Percentiles rank a stretch among this genome's conserved stretches.
Evolutionary conservation across 2,113 vertebrate genomes (phyloP).

Genomic region (Caracal caracal): DNA sequence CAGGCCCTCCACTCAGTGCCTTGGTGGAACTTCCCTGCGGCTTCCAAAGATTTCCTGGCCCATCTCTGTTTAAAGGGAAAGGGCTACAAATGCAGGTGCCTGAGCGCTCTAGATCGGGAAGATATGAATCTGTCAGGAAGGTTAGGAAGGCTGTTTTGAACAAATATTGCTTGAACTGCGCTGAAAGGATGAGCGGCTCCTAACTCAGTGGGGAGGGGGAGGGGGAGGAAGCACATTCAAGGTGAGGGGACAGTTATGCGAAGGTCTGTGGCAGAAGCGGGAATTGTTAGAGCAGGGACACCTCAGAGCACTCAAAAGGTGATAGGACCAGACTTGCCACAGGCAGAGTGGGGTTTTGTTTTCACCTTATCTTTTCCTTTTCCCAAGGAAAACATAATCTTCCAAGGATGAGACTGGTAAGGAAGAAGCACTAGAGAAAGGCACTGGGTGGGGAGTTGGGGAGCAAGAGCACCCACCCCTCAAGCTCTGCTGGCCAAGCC

Average conservation of each 20-base stretch:
- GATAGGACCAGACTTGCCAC: neutral
- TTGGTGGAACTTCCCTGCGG: neutral
- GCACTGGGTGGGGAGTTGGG: accelerated
- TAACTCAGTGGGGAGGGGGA: neutral
- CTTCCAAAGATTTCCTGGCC: neutral
- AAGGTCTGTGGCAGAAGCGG: neutral
- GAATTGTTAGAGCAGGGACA: neutral
- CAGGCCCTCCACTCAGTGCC: neutral
- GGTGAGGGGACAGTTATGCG: neutral
- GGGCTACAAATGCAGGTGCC: neutral
- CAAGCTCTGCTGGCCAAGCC: neutral
- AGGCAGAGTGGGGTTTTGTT: neutral
- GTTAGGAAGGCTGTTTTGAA: neutral
- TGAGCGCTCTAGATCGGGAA: neutral
- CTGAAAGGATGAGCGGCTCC: neutral
- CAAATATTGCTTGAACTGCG: neutral
- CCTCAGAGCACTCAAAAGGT: neutral
- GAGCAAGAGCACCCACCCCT: neutral
- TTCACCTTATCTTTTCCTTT: neutral
- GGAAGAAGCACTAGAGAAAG: neutral
- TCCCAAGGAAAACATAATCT: neutral
- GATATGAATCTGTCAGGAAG: neutral
- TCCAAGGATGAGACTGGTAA: neutral
- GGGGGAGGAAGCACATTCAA: neutral
- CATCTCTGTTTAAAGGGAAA: neutral